Percentiles rank a stretch among this genome's conserved stretches.
Evolutionary conservation across 2,113 vertebrate genomes (phyloP).

Genomic region (Zosterops hypoxanthus): DNA sequence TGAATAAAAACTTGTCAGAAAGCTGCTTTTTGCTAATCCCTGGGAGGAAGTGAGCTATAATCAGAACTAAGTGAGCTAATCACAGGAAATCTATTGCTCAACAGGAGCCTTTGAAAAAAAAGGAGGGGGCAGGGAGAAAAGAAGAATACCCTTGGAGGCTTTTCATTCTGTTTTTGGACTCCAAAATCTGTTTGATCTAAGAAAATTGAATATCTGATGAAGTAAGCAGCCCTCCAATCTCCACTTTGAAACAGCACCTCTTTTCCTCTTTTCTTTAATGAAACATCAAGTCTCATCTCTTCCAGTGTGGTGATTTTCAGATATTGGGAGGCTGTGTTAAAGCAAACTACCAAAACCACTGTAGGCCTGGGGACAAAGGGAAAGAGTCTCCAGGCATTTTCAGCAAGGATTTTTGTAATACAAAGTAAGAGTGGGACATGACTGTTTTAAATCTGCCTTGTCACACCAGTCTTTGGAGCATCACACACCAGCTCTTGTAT

Average conservation of each 20-base stretch:
- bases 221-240: background rate
- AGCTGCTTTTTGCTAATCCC: conserved; percentile 57
- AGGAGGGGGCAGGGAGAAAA: background rate
- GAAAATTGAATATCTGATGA: background rate
- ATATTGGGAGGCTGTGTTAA: background rate
- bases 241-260: background rate
- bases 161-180: background rate
- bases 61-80: conserved; percentile 62
- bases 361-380: background rate
- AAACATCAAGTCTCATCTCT: background rate
- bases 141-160: background rate
- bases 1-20: conserved; percentile 56
- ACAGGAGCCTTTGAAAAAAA: conserved; percentile 25
- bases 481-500: background rate
- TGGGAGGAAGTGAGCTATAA: conserved; percentile 68
- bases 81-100: conserved; percentile 66
- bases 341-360: background rate
- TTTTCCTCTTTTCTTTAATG: background rate
- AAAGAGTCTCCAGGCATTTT: background rate
- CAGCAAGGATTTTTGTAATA: background rate
- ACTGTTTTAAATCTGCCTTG: background rate
- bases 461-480: background rate
- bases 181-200: background rate
- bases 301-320: background rate
- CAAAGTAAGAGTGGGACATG: background rate